Evolutionary conservation across 37 sponge, comb jelly and placozoan genomes (phyloP), one percentile per base, ranked within the genome.

Genomic region (Chondrosia reniformis): DNA sequence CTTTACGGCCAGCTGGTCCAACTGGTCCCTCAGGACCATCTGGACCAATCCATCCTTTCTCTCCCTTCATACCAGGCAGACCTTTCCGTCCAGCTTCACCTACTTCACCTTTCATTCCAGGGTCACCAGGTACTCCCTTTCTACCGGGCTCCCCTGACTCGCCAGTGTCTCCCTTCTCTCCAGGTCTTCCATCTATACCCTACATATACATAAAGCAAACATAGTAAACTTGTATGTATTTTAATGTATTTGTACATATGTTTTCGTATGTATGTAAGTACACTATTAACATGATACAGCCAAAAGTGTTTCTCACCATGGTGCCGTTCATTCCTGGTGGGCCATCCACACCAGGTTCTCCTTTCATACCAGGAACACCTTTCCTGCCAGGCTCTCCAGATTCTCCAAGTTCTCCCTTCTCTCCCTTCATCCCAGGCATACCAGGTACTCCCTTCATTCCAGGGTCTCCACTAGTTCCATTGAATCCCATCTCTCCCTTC

Each of bases 401-500:
- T 12, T n/a, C 42, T 10, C 72, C 81, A 24, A 12, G 30, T 0
- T 32, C 57, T 82, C 75, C 83, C 24, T 43, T 52, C 8, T 1
- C 40, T 10, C 84, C 84, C 25, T 13, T 22, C 12, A 28, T 10
- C 25, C 84, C 84, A 46, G 44, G n/a, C 10, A 49, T 25, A 45
- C 84, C 84, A 38, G 67, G 56, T 27, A 12, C 62, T 72, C 85
- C 85, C 21, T 56, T 45, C 15, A 21, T 22, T 46, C 84, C 84
- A 6, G 59, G 45, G 21, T 6, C 34, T 19, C 84, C 84, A 46
- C 27, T 13, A 9, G 36, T 28, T 34, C 84, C 84, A 76, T 34
- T 25, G 15, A 30, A 42, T 34, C 84, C 84, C 9, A 22, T 42
- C 3, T 75, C 46, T 9, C 74, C 74, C 19, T 72, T 72, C 62